phyloP scores from a whole-genome alignment of 2,888 invertebrate genomes.

The Caenorhabditis panamensis region DNA sequence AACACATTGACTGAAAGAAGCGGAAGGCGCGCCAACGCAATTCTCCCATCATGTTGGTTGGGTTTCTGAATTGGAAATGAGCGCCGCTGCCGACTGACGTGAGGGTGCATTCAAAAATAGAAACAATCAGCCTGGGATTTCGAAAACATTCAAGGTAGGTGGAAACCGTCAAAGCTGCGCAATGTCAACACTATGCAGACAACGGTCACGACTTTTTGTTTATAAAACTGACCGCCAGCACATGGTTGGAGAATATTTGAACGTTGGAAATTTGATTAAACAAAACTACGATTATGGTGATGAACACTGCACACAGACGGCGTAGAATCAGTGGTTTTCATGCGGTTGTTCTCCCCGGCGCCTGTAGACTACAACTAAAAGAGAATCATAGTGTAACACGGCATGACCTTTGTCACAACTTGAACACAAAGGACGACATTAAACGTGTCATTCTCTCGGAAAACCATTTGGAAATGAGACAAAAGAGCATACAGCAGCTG shows the following conservation, averaged over 20 bases:
- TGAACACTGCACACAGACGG: neutral
- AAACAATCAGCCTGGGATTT: conserved; percentile 45
- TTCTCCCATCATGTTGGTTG: conserved; percentile 25
- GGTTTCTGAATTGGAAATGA: conserved; percentile 44
- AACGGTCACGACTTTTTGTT: conserved; percentile 64
- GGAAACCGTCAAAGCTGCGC: conserved; percentile 60
- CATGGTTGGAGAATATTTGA: conserved; percentile 35
- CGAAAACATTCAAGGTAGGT: conserved; percentile 43
- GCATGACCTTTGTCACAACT: neutral
- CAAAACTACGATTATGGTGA: conserved; percentile 8
- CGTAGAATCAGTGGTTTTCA: neutral
- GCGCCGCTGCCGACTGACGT: conserved; percentile 19
- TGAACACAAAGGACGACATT: neutral
- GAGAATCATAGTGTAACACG: neutral
- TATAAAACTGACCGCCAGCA: conserved; percentile 53
- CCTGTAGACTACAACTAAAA: neutral
- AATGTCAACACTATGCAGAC: conserved; percentile 59
- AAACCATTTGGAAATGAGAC: neutral
- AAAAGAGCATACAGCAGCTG: neutral
- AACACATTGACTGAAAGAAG: neutral
- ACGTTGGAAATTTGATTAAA: conserved; percentile 45
- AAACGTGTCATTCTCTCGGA: neutral
- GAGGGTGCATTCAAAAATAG: conserved; percentile 35
- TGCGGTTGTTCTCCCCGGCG: neutral
- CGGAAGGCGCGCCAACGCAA: conserved; percentile 25